phyloP scores from a whole-genome alignment of 2,888 invertebrate genomes.

The Patella depressa region DNA sequence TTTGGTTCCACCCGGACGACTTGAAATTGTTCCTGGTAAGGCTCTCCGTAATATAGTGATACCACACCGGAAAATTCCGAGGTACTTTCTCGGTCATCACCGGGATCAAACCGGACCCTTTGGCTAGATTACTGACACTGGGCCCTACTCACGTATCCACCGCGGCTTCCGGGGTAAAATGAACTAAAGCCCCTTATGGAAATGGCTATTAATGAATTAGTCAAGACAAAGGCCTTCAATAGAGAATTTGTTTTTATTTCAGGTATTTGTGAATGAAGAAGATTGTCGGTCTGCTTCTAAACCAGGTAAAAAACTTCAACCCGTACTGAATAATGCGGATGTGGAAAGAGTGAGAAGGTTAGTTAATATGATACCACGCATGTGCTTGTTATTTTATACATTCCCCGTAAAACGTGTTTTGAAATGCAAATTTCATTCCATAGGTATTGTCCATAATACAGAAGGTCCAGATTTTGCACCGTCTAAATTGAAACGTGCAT shows the following conservation, averaged over 20 bases:
- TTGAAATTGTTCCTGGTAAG: too few relatives aligned
- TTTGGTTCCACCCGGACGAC: too few relatives aligned
- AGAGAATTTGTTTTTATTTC: neutral
- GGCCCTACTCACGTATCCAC: too few relatives aligned
- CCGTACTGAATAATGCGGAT: conserved; percentile 70
- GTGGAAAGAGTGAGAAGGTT: conserved; percentile 74
- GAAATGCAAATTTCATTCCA: too few relatives aligned
- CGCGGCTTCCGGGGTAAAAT: too few relatives aligned
- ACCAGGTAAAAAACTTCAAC: conserved; percentile 9
- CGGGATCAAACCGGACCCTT: neutral
- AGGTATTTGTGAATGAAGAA: conserved; percentile 41
- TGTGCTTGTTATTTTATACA: too few relatives aligned
- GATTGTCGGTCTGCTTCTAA: conserved; percentile 21
- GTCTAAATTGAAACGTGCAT: too few relatives aligned
- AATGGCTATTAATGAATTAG: neutral
- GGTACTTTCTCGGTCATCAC: neutral
- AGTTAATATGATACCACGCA: neutral
- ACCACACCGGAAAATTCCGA: neutral
- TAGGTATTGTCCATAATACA: too few relatives aligned
- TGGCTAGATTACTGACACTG: too few relatives aligned
- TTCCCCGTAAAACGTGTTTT: too few relatives aligned
- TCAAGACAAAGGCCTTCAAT: neutral
- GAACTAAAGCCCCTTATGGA: neutral
- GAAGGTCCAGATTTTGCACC: too few relatives aligned
- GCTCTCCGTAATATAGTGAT: too few relatives aligned